Evolutionary conservation across 2,113 vertebrate genomes (phyloP), one percentile per base, ranked within the genome.

Genomic region (Gymnogyps californianus): DNA sequence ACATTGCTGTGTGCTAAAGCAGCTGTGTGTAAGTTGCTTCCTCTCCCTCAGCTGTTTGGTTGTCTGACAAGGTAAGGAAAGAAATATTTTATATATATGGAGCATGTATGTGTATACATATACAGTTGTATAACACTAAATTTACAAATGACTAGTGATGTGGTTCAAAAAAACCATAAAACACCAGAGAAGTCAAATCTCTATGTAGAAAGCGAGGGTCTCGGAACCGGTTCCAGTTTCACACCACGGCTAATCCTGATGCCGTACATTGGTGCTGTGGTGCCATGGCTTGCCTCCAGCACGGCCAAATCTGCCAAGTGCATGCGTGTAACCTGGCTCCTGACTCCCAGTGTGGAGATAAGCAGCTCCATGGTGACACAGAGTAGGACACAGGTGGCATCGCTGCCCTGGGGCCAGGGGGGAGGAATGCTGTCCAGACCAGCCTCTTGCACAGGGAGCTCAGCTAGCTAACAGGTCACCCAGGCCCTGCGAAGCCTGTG

Each of bases 231-330:
- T 84, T 91, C 28, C 14, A 21, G 1, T 47, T 57, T 76, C 75
- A 32, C 13, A 9, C 25, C 21, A 65, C 34, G 21, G 9, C 14
- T 49, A 28, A 49, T 47, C 26, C 18, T 40, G 29, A 44, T 74
- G 16, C 22, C 0, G 0, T 7, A 7, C 6, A 0, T 5, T 29
- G 11, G 5, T 8, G 7, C 11, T 58, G 25, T 2, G 3, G 38
- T 71, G 57, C 42, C 6, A 5, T 18, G 58, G 25, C 36, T 77
- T 51, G 29, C 32, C n/a, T 59, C 12, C 25, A 42, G 72, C 54
- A 46, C 3, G 44, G 62, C 57, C 42, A 21, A 2, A 36, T 54
- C 47, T 80, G 22, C 62, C 25, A 47, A 46, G 14, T 10, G 10
- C 21, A 3, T 0, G 1, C 13, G 16, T 16, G 4, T 54, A 49